Base-by-base conservation (phyloP, 2,797 vertebrate genomes). In the Pygocentrus nattereri region DNA sequence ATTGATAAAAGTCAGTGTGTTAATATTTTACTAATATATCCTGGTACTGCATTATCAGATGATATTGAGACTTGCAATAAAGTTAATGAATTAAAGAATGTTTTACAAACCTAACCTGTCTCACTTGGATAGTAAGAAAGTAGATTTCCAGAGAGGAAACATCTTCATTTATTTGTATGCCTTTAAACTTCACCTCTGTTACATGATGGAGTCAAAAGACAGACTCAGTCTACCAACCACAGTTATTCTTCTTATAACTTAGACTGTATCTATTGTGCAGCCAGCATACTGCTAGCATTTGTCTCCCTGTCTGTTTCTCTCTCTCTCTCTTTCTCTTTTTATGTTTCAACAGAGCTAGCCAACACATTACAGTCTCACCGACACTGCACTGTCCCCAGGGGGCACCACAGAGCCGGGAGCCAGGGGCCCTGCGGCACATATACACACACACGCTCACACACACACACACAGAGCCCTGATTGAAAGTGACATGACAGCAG, bases 401-500 rank as follows among this genome's bases (percentile, higher is more conserved):
- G 81, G 80, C 68, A 78, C 65, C 85, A 72, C 71, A 67, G 82
- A 85, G 78, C 85, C 80, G 19, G 80, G 76, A 86, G 84, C 75
- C 74, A 50, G 69, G 83, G 84, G 79, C 85, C 83, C 76, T 77
- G 77, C 73, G 68, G 78, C 78, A 77, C 78, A 49, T 59, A 74
- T 38, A 38, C 64, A 74, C 58, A 31, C 74, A n/a, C 76, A 56
- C 74, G 68, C 80, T 72, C 30, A 18, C 78, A 80, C 76, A 52
- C 70, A 49, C 81, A 18, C 72, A 47, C 50, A 4, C 74, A 78
- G 56, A 85, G 77, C 44, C 82, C 83, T 86, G 84, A 89, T 89
- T 88, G 85, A 89, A 87, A 87, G 76, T 88, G 88, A 89, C 88
- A 89, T 77, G 84, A 86, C 84, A 78, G 82, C 84, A 78, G 74